Conservation (phyloP, 1,140 invertebrate species). For the Drosophila nannoptera region DNA sequence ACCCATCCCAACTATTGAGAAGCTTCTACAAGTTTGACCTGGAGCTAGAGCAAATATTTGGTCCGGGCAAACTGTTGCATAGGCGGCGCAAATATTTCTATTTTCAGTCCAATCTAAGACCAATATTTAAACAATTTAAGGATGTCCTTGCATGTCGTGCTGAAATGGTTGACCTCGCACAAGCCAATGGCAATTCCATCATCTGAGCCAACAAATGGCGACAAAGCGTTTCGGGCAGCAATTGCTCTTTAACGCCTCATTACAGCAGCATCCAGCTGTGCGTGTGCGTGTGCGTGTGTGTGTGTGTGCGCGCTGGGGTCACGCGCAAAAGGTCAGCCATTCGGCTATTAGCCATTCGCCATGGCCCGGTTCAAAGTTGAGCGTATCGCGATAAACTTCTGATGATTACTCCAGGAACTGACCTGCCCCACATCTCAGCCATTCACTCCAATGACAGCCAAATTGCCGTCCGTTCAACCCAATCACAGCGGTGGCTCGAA, state of each 20-base stretch:
- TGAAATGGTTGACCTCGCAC: slow-evolving; percentile 1
- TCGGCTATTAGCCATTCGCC: slow-evolving; percentile 15
- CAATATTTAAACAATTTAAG: too few relatives aligned
- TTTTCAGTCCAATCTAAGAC: too few relatives aligned
- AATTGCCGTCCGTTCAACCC: slow-evolving; percentile 20
- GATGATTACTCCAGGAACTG: slow-evolving; percentile 39
- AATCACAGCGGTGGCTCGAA: slow-evolving; percentile 6
- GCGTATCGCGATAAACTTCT: slow-evolving; percentile 40
- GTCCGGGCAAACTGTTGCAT: slow-evolving; percentile 12
- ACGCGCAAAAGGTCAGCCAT: slow-evolving; percentile 42
- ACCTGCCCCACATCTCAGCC: slow-evolving; percentile 43
- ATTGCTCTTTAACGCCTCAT: slow-evolving; percentile 28
- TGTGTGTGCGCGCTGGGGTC: too few relatives aligned
- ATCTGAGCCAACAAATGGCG: slow-evolving; percentile 32
- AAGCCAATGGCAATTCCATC: slow-evolving; percentile 46
- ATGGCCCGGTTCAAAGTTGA: slow-evolving; percentile 61
- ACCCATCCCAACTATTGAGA: too few relatives aligned
- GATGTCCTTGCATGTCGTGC: not conserved
- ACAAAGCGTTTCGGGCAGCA: slow-evolving; percentile 19
- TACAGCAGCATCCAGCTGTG: not conserved
- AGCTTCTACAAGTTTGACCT: not conserved
- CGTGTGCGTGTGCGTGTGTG: too few relatives aligned
- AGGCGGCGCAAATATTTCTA: slow-evolving; percentile 1
- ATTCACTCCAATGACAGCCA: not conserved
- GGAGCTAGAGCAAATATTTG: not conserved